phyloP scores from a whole-genome alignment of 2,113 vertebrate genomes.

The Gulo gulo region DNA sequence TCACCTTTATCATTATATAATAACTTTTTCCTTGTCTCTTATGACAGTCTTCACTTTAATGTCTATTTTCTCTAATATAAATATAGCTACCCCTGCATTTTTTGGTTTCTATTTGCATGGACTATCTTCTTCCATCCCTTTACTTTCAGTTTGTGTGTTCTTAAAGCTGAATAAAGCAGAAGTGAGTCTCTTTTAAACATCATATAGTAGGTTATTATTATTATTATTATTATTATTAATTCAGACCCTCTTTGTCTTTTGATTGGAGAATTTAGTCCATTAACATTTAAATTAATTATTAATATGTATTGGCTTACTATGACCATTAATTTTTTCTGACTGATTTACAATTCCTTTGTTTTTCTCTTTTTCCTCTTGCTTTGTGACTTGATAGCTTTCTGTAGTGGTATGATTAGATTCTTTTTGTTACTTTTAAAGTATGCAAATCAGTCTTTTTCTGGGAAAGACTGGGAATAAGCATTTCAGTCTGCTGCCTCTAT shows the following conservation, averaged over 20 bases:
- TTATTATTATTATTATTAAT: not conserved
- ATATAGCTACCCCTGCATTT: not conserved
- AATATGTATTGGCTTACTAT: not conserved
- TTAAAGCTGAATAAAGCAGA: not conserved
- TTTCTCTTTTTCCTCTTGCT: not conserved
- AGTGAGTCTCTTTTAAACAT: not conserved
- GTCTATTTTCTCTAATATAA: not conserved
- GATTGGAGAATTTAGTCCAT: not conserved
- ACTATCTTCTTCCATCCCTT: not conserved
- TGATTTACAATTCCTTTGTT: not conserved
- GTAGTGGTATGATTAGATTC: not conserved
- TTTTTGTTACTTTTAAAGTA: not conserved
- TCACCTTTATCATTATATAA: not conserved
- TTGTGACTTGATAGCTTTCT: not conserved
- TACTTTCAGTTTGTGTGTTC: not conserved
- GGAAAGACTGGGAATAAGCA: not conserved
- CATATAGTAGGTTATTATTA: not conserved
- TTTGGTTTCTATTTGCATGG: not conserved
- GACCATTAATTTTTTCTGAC: not conserved
- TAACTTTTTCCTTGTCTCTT: not conserved
- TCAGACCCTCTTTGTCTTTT: not conserved
- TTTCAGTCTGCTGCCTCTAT: not conserved
- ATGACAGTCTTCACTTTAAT: not conserved
- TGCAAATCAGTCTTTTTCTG: not conserved
- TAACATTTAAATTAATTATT: not conserved